Evolutionary conservation across 2,888 invertebrate species (phyloP).

Genomic region (Campoletis raptor): DNA sequence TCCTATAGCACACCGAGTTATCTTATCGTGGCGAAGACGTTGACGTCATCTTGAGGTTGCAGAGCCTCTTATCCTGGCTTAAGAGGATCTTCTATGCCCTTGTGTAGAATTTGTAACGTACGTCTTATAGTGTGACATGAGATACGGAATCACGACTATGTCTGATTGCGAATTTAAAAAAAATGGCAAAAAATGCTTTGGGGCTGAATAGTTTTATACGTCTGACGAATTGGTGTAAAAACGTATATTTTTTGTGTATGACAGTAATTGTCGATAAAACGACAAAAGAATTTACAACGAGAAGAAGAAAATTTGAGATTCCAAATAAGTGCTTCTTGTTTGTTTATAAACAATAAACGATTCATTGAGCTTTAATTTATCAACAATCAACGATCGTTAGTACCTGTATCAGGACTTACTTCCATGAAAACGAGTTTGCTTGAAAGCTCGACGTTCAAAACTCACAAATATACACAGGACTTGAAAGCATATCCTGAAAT

Average conservation of each 20-base stretch:
- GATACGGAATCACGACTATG: constrained; percentile 7
- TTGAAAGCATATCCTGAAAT: not conserved
- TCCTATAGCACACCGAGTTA: constrained; percentile 50
- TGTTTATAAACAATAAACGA: not conserved
- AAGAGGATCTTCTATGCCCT: constrained; percentile 47
- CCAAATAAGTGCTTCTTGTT: not conserved
- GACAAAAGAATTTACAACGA: not conserved
- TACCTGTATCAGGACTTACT: not conserved
- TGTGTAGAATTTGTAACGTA: constrained; percentile 39
- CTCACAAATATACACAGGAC: constrained; percentile 7
- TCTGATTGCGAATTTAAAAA: not conserved
- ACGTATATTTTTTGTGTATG: not conserved
- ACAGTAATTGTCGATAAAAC: too few species aligned
- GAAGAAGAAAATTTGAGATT: not conserved
- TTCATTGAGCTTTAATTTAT: not conserved
- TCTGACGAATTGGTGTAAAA: not conserved
- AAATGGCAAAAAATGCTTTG: not conserved
- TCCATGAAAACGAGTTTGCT: not conserved
- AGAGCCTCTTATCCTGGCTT: constrained; percentile 61
- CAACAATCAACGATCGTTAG: not conserved
- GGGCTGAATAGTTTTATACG: not conserved
- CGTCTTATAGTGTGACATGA: constrained; percentile 54
- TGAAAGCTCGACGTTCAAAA: constrained; percentile 6
- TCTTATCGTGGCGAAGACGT: constrained; percentile 54
- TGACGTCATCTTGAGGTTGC: constrained; percentile 39